Conservation (phyloP, 2,797 vertebrate species). For the Sebastes goodei region DNA sequence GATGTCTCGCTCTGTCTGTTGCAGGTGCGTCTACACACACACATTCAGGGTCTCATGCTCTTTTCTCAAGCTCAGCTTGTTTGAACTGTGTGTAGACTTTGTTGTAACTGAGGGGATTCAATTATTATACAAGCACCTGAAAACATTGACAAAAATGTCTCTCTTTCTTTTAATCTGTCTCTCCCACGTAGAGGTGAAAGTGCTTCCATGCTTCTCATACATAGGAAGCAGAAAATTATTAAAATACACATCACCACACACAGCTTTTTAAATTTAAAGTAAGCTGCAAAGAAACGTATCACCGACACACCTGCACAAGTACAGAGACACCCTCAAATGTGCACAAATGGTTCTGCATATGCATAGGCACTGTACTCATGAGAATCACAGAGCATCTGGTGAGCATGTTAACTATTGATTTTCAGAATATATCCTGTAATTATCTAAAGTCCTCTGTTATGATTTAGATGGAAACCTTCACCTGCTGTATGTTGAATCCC, state of each 20-base stretch:
- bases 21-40: neutral
- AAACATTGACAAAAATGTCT: slow-evolving; percentile 10
- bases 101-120: slow-evolving; percentile 33
- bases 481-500: neutral
- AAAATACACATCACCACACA: neutral
- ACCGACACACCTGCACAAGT: neutral
- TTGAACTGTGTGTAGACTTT: slow-evolving; percentile 22
- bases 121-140: slow-evolving; percentile 37
- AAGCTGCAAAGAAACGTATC: neutral
- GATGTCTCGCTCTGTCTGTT: slow-evolving; percentile 10
- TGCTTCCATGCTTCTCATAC: slow-evolving; percentile 23
- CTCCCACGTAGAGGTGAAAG: slow-evolving; percentile 27
- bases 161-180: neutral
- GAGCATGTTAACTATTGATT: neutral
- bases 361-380: neutral
- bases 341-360: neutral
- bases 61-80: slow-evolving; percentile 28
- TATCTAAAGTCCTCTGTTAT: neutral
- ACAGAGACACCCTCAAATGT: neutral
- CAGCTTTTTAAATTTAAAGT: neutral
- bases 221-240: slow-evolving; percentile 3
- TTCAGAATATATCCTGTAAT: neutral
- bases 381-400: neutral
- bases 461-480: neutral
- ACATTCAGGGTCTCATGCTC: slow-evolving; percentile 3